Evolutionary conservation across 2,888 invertebrate genomes (phyloP), one percentile per base, ranked within the genome.

Genomic region (Rhogogaster chlorosoma): DNA sequence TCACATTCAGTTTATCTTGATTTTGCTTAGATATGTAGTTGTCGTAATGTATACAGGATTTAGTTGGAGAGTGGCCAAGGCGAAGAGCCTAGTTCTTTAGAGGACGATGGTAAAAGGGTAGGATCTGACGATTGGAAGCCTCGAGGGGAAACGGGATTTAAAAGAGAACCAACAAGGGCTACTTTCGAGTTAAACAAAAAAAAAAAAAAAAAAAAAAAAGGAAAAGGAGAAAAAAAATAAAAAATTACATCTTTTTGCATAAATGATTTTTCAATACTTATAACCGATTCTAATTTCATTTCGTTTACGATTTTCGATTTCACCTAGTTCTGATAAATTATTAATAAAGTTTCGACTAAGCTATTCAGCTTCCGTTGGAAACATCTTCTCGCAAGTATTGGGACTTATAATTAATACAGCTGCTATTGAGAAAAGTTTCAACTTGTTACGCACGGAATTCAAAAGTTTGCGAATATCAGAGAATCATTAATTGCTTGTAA

Each of bases 21-120:
- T 61, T 61, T 61, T 38, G n/a, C 77, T 77, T 49, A n/a, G 80
- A 80, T 42, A 64, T n/a, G n/a, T 80, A 36, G 80, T 80, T 61
- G 22, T 57, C 64, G 67, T 83, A 83, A 83, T 49, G 67, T 83
- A 83, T 83, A 83, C 83, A 70, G 83, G 83, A 45, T 83, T 83
- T 67, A 70, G 45, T 70, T 83, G 70, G 70, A 70, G 38, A 80
- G 80, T 80, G 70, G 83, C 64, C 83, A 83, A 83, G 9, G 67
- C 29, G 70, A 18, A 83, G 70, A 67, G 83, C 29, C 67, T 83
- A 83, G 83, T 83, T 64, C 83, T 83, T 70, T 83, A 9, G 83
- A 70, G 83, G 83, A 83, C 32, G 83, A 45, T 57, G 67, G 67
- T 83, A 83, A 83, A 83, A 83, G 83, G 83, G 83, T 83, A 83